Base-by-base conservation (phyloP, 2,113 vertebrate genomes). In the Malurus melanocephalus region DNA sequence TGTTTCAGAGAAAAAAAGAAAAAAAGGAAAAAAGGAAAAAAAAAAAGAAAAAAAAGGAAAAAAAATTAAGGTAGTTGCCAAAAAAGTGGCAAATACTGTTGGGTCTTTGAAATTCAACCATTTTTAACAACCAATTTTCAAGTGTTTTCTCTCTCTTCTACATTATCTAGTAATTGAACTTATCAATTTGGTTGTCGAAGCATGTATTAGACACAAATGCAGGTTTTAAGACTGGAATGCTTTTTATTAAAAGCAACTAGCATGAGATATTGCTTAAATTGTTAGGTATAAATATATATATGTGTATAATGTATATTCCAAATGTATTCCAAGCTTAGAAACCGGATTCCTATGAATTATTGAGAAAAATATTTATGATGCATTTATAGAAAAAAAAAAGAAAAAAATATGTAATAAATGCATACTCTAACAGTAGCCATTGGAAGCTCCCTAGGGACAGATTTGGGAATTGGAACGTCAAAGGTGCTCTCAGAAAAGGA, bases 291-390 rank as follows among this genome's bases (percentile, higher is more conserved):
- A 96, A 96, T 96, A 95, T 96, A 97, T 97, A 95, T 96, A 88
- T 96, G 95, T 97, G 96, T 97, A 97, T 97, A 97, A 97, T 97
- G 96, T 97, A 98, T 97, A 98, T 96, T 97, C 97, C 96, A 97
- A 94, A 95, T 97, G 97, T 97, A 97, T 96, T 96, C 97, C 97
- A 93, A 96, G 96, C 95, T 97, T 97, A 97, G 97, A 97, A 96
- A 96, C 95, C 90, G 52, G 95, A 97, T 97, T 97, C 97, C 94
- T 97, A 96, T 40, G 95, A 97, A 96, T 97, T 97, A 96, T 94
- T 96, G 97, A 96, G 97, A 93, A 95, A 87, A 97, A 95, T 98
- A 97, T 98, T 98, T 98, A 98, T 97, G 96, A 97, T 97, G 96
- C 97, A 97, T 97, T 98, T 98, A 96, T 96, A 96, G 95, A 95